Conservation (phyloP, 64 coral and sea anemone species). For the Platygyra sinensis region DNA sequence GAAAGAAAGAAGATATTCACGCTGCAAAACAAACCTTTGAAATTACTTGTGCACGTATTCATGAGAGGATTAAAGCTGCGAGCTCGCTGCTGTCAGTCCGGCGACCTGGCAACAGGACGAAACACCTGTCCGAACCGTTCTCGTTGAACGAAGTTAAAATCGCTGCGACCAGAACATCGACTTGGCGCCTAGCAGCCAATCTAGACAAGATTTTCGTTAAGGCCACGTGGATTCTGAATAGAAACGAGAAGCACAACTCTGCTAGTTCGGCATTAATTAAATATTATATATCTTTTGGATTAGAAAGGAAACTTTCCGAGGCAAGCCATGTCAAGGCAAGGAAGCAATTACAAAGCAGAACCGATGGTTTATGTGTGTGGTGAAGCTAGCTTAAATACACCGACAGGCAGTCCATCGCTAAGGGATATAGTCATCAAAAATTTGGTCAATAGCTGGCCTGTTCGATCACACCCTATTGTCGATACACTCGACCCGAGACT, state of each 20-base stretch:
- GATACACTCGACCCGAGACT: constrained; percentile 57
- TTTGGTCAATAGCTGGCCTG: constrained; percentile 64
- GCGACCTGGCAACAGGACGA: neutral
- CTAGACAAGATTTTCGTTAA: neutral
- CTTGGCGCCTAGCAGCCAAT: neutral
- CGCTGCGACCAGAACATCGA: neutral
- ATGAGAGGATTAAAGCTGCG: neutral
- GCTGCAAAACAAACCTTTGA: neutral
- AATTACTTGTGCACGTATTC: neutral
- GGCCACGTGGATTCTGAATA: neutral
- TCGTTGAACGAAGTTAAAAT: neutral
- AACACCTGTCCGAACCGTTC: neutral
- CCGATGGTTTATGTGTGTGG: constrained; percentile 80
- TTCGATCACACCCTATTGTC: constrained; percentile 66
- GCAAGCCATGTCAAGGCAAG: neutral
- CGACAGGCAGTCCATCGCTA: constrained; percentile 41
- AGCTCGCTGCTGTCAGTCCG: neutral
- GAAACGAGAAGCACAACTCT: neutral
- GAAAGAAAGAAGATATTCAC: neutral
- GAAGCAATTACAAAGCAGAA: neutral
- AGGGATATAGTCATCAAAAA: constrained; percentile 66
- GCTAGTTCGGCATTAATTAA: no score
- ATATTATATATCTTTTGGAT: no score
- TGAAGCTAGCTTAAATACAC: constrained; percentile 40
- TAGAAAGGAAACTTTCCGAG: neutral